Percentiles rank a stretch among this genome's conserved stretches.
Evolutionary conservation across 1,140 invertebrate genomes (phyloP).

Genomic region (Phocides pigmalion): DNA sequence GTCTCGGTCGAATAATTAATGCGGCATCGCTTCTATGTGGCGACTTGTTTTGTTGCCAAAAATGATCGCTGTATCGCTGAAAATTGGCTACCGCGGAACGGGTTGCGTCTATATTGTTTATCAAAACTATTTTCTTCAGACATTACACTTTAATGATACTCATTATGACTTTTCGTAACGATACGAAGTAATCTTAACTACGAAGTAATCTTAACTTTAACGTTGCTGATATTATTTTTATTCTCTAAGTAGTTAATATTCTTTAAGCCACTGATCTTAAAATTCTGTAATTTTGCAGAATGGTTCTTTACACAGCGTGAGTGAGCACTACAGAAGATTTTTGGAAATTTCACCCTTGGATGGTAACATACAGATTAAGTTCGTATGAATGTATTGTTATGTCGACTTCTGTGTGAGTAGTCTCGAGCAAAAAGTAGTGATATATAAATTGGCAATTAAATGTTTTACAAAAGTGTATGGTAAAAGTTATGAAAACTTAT

Average conservation of each 20-base stretch:
- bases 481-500: constrained; percentile 38
- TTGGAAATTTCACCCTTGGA: too few relatives aligned
- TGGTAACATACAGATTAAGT: too few relatives aligned
- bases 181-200: not conserved
- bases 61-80: constrained; percentile 57
- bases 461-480: constrained; percentile 1
- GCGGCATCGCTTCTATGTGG: constrained; percentile 72
- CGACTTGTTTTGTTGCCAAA: constrained; percentile 71
- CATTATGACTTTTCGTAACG: constrained; percentile 9
- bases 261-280: too few relatives aligned
- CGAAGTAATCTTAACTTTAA: too few relatives aligned
- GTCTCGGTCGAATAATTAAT: constrained; percentile 81
- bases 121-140: constrained; percentile 18
- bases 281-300: too few relatives aligned
- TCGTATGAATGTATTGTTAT: too few relatives aligned
- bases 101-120: constrained; percentile 34
- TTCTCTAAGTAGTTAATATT: too few relatives aligned
- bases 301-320: too few relatives aligned
- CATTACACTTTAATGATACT: constrained; percentile 14
- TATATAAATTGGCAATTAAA: not conserved
- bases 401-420: too few relatives aligned
- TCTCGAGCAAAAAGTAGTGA: too few relatives aligned
- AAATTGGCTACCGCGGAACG: constrained; percentile 45
- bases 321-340: too few relatives aligned
- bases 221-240: too few relatives aligned